phyloP scores from a whole-genome alignment of 2,797 vertebrate genomes.

The Calcarius lapponicus region DNA sequence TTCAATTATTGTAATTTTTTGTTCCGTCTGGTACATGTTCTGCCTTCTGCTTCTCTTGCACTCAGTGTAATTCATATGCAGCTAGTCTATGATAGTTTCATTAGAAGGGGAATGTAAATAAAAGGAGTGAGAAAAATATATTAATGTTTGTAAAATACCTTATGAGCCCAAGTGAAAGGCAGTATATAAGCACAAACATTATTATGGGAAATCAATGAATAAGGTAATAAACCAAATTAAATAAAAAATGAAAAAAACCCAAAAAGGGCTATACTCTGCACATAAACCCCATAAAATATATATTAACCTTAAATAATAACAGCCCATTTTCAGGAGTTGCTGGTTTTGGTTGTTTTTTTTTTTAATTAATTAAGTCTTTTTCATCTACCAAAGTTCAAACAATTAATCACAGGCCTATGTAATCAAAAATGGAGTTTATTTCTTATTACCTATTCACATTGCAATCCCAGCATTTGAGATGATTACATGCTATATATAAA shows the following conservation, averaged over 20 bases:
- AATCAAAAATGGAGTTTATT: conserved; percentile 60
- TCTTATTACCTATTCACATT: conserved; percentile 45
- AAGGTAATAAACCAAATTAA: conserved; percentile 33
- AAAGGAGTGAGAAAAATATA: conserved; percentile 8
- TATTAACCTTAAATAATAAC: conserved; percentile 16
- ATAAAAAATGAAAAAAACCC: not conserved
- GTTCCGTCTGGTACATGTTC: not conserved
- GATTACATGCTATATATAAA: conserved; percentile 65
- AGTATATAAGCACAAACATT: conserved; percentile 30
- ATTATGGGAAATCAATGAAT: conserved; percentile 54
- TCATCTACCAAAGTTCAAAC: conserved; percentile 44
- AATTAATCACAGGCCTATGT: conserved; percentile 59
- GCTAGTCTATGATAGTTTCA: not conserved
- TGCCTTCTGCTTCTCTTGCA: not conserved
- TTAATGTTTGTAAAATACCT: conserved; percentile 34
- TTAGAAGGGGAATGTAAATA: conserved; percentile 43
- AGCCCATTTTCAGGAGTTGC: not conserved
- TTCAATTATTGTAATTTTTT: not conserved
- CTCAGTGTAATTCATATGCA: not conserved
- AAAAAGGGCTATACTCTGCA: not conserved
- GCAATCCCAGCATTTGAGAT: conserved; percentile 59
- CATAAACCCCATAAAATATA: not conserved
- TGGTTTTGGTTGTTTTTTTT: not conserved
- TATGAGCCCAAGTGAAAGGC: not conserved
- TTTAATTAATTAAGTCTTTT: conserved; percentile 30